phyloP scores from a whole-genome alignment of 2,888 invertebrate genomes.

The Andrena hattorfiana region DNA sequence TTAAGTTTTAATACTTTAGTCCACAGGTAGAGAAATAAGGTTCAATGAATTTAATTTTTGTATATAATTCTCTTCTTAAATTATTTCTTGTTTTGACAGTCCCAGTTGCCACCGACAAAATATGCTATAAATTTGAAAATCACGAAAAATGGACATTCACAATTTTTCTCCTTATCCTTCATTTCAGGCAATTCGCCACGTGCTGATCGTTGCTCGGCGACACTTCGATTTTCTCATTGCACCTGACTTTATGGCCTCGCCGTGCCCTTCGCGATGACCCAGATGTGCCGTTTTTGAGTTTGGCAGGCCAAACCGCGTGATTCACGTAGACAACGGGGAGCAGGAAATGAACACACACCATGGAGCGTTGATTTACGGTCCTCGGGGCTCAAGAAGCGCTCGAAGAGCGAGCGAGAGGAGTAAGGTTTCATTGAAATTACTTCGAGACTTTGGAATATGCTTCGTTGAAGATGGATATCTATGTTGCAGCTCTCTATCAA shows the following conservation, averaged over 20 bases:
- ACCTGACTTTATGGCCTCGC: slow-evolving; percentile 25
- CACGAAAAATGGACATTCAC: neutral
- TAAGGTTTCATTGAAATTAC: slow-evolving; percentile 16
- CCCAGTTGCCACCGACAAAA: too few species aligned
- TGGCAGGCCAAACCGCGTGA: slow-evolving; percentile 21
- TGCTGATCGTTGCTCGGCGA: neutral
- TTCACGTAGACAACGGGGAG: slow-evolving; percentile 39
- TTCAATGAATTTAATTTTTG: too few species aligned
- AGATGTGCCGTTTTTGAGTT: slow-evolving; percentile 31
- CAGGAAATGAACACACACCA: slow-evolving; percentile 37
- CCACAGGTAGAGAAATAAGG: too few species aligned
- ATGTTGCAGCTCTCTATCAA: neutral
- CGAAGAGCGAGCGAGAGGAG: slow-evolving; percentile 22
- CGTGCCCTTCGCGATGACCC: slow-evolving; percentile 36
- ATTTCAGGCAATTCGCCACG: neutral
- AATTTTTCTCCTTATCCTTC: neutral
- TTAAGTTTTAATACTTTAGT: too few species aligned
- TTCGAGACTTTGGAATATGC: slow-evolving; percentile 1
- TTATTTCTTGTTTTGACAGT: too few species aligned
- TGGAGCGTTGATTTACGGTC: slow-evolving; percentile 34
- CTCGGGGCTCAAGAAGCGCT: slow-evolving; percentile 32
- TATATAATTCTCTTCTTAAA: too few species aligned
- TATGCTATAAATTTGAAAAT: too few species aligned
- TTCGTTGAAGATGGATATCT: neutral
- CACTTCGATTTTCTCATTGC: neutral